Conservation (phyloP, 1,140 invertebrate species). For the Drosophila bocqueti region DNA sequence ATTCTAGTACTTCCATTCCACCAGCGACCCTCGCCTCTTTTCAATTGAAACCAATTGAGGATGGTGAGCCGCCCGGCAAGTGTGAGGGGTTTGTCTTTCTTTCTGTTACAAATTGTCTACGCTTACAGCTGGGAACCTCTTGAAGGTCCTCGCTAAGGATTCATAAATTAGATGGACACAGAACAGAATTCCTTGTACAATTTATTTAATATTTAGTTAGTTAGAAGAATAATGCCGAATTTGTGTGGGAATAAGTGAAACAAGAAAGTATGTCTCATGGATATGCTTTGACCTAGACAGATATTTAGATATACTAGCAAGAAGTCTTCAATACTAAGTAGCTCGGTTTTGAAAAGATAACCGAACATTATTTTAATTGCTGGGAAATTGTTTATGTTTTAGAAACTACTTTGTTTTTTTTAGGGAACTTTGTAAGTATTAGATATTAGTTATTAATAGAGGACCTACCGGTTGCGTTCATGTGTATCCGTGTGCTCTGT, state of each 20-base stretch:
- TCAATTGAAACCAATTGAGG: conserved; percentile 59
- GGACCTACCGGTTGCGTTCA: conserved; percentile 81
- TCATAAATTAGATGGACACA: not conserved
- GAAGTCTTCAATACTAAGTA: not conserved
- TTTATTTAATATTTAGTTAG: not conserved
- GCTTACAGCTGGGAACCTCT: conserved; percentile 39
- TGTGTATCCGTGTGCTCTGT: conserved; percentile 85
- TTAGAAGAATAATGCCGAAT: not conserved
- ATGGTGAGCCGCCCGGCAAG: conserved; percentile 22
- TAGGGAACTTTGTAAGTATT: not conserved
- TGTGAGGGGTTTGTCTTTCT: conserved; percentile 27
- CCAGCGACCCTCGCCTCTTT: conserved; percentile 6
- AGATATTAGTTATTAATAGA: not conserved
- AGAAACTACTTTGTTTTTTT: not conserved
- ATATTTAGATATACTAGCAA: not conserved
- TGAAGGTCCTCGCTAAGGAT: not conserved
- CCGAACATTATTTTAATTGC: too few relatives aligned
- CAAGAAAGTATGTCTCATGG: too few relatives aligned
- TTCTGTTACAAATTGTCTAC: conserved; percentile 61
- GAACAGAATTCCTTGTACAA: too few relatives aligned
- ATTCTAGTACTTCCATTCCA: conserved; percentile 23
- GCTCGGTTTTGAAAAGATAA: not conserved
- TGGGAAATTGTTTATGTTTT: not conserved
- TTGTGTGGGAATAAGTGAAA: too few relatives aligned
- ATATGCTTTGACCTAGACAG: not conserved